phyloP scores from a whole-genome alignment of 2,113 vertebrate species.

The Entomyzon cyanotis region DNA sequence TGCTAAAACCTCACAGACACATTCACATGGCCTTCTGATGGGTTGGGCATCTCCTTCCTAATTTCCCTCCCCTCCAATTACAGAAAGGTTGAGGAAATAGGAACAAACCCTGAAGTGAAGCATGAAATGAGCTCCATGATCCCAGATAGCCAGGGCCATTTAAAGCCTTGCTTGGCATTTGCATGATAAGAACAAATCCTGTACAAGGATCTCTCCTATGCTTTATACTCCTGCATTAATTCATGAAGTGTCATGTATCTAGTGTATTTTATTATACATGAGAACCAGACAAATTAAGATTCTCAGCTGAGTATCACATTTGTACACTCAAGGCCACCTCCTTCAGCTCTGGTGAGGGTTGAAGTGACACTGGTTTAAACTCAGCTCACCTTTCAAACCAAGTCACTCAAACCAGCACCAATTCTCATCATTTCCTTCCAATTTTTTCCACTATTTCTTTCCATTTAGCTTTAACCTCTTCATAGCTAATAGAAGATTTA shows the following conservation, averaged over 20 bases:
- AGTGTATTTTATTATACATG: conserved; percentile 31
- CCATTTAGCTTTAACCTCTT: background rate
- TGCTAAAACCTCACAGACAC: background rate
- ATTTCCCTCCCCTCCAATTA: background rate
- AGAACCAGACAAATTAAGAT: conserved; percentile 17
- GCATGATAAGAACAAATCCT: conserved; percentile 12
- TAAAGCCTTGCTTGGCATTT: conserved; percentile 30
- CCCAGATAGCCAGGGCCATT: background rate
- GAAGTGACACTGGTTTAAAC: background rate
- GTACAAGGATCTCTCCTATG: background rate
- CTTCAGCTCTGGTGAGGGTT: background rate
- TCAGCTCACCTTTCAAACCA: background rate
- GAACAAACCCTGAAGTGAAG: conserved; percentile 16
- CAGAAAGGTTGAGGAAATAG: background rate
- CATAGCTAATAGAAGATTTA: background rate
- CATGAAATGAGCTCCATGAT: background rate
- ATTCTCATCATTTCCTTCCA: background rate
- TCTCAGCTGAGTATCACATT: background rate
- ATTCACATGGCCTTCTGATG: rapidly evolving
- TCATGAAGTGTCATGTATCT: conserved; percentile 45
- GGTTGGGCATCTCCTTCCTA: background rate
- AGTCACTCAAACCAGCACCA: background rate
- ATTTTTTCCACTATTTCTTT: background rate
- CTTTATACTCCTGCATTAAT: conserved; percentile 45
- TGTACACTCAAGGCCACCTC: background rate